Base-by-base conservation (phyloP, 2,797 vertebrate species). In the Falco biarmicus region DNA sequence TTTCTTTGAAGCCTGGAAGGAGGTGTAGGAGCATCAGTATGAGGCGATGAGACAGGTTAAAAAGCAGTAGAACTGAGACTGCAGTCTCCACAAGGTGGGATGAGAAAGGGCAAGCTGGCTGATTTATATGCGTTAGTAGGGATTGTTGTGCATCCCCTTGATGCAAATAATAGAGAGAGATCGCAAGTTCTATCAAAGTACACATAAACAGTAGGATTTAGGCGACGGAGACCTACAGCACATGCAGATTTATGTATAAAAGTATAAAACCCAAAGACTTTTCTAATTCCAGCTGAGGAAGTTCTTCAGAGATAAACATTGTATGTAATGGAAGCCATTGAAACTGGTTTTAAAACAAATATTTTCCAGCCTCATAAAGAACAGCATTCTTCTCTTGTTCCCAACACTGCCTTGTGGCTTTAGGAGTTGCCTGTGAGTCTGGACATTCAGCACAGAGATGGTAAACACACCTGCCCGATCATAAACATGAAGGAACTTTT, bases 201-300 rank as follows among this genome's bases (percentile, higher is more conserved):
- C 37, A 6, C 28, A 37, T 13, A 29, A 92, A 56, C 22, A 69
- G 31, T n/a, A 59, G 54, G 22, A 53, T 80, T 89, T 76, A 68
- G 63, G 53, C 29, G 54, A 13, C 0, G 0, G 66, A 88, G 31
- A 37, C 1, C 1, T 51, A 53, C 0, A 2, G 17, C 61, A 70
- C 43, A 9, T 26, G 32, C 34, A 76, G 59, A 69, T 66, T 50
- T 54, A 51, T 5, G 4, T 54, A 51, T 19, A 18, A 53, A 76
- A 53, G 20, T 82, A 21, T 7, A 75, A 69, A 84, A 70, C 28
- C 17, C 57, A 54, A 66, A 26, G 59, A 76, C 24, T 68, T 82
- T 48, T 21, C 48, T 22, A 34, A 43, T 89, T 82, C 20, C 4
- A 45, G 19, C n/a, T 60, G 45, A 68, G n/a, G 18, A 93, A 77